Conservation (phyloP, 1,140 invertebrate species). For the Procambarus virginalis region DNA sequence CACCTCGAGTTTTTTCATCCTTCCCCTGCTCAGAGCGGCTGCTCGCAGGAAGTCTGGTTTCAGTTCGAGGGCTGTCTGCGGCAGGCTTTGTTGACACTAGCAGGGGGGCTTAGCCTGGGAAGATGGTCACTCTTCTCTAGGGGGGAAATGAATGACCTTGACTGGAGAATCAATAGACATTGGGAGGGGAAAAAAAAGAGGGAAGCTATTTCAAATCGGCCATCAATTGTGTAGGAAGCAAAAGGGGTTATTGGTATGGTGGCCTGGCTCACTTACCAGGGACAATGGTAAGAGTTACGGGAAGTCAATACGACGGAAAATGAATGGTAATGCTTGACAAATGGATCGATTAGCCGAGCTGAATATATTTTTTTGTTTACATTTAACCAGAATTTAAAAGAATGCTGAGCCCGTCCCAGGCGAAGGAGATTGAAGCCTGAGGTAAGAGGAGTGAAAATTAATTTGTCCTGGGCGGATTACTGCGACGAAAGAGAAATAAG, state of each 20-base stretch:
- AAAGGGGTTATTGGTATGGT: background rate
- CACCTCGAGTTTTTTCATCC: background rate
- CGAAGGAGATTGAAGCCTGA: too few species aligned
- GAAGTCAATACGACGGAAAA: background rate
- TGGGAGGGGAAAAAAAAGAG: background rate
- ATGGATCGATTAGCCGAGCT: background rate
- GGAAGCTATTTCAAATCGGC: background rate
- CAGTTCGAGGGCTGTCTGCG: background rate
- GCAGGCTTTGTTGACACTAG: slow-evolving; percentile 4
- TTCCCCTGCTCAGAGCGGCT: background rate
- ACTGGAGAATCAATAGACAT: background rate
- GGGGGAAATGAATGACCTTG: background rate
- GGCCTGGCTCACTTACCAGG: background rate
- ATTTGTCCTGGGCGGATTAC: too few species aligned
- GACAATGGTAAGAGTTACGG: background rate
- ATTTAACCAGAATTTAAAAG: too few species aligned
- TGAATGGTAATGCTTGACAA: background rate
- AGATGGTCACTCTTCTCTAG: background rate
- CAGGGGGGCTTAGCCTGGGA: background rate
- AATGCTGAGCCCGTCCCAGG: too few species aligned
- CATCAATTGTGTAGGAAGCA: background rate
- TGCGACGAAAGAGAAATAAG: too few species aligned
- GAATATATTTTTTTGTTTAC: too few species aligned
- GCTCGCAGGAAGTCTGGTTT: background rate
- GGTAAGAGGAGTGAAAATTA: too few species aligned